phyloP scores from a whole-genome alignment of 2,113 vertebrate species.

The Ardeotis arabs region DNA sequence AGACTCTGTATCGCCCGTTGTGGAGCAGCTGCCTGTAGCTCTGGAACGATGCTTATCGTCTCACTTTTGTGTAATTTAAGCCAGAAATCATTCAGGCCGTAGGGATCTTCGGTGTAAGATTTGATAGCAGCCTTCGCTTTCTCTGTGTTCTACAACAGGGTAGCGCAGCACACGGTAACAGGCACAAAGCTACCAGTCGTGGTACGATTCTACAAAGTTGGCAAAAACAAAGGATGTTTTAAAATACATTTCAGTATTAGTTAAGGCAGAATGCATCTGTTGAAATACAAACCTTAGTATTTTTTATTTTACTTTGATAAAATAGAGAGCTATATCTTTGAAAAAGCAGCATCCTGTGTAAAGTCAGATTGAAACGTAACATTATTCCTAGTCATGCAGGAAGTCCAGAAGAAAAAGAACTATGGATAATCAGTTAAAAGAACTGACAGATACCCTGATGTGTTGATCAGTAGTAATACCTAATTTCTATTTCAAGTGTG shows the following conservation, averaged over 20 bases:
- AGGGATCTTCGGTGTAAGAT: neutral
- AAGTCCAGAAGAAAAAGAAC: slow-evolving; percentile 80
- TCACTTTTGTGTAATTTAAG: neutral
- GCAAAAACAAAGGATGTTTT: neutral
- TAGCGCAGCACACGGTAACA: rapidly evolving
- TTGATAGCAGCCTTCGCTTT: neutral
- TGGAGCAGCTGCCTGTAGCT: neutral
- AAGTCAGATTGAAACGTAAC: slow-evolving; percentile 66
- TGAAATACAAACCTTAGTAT: neutral
- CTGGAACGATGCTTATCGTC: neutral
- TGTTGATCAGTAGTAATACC: slow-evolving; percentile 86
- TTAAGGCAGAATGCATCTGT: neutral
- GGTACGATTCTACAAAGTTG: rapidly evolving
- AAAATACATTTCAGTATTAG: neutral
- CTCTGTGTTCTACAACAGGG: neutral
- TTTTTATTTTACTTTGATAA: neutral
- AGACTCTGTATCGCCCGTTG: neutral
- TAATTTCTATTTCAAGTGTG: slow-evolving; percentile 90
- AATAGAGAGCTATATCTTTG: neutral
- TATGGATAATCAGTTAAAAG: slow-evolving; percentile 87
- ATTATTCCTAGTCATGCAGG: slow-evolving; percentile 89
- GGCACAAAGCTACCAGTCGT: neutral
- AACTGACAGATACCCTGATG: slow-evolving; percentile 74
- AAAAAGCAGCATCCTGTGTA: slow-evolving; percentile 55
- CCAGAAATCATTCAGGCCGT: neutral